phyloP scores from a whole-genome alignment of 64 coral and sea anemone species.

The Catalaphyllia jardinei region DNA sequence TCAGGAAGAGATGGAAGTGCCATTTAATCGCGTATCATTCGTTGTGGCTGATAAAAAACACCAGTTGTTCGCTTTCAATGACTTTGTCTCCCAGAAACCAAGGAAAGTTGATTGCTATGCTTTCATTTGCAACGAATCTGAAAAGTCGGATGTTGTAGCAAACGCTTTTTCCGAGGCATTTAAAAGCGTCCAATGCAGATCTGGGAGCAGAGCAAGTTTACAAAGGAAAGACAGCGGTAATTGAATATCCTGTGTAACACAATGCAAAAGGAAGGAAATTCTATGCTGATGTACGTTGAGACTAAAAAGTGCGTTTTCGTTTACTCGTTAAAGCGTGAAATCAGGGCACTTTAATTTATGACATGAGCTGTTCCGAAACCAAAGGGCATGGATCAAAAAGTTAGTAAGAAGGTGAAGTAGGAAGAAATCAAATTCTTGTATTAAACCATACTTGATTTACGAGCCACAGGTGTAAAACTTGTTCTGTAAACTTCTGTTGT shows the following conservation, averaged over 20 bases:
- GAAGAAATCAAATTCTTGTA: background rate
- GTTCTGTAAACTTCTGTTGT: background rate
- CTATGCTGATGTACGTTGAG: background rate
- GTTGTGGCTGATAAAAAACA: constrained; percentile 91
- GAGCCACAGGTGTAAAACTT: background rate
- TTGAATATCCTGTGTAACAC: background rate
- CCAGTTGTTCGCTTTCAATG: constrained; percentile 94
- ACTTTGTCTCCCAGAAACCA: constrained; percentile 81
- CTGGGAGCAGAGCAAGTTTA: constrained; percentile 8
- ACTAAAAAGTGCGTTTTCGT: background rate
- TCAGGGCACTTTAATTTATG: background rate
- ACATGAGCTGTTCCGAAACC: background rate
- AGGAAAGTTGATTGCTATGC: constrained; percentile 74
- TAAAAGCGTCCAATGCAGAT: constrained; percentile 33
- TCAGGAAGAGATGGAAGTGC: constrained; percentile 60
- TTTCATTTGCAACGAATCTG: constrained; percentile 85
- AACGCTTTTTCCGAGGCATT: constrained; percentile 79
- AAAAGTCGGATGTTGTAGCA: constrained; percentile 76
- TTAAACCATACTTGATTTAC: background rate
- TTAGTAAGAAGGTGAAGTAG: background rate
- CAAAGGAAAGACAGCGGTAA: background rate
- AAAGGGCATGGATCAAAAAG: background rate
- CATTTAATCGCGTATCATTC: constrained; percentile 84
- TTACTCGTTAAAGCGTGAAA: background rate
- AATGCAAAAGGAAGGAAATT: background rate